Evolutionary conservation across 2,797 vertebrate species (phyloP), one percentile per base, ranked within the genome.

Genomic region (Sebastes cheni): DNA sequence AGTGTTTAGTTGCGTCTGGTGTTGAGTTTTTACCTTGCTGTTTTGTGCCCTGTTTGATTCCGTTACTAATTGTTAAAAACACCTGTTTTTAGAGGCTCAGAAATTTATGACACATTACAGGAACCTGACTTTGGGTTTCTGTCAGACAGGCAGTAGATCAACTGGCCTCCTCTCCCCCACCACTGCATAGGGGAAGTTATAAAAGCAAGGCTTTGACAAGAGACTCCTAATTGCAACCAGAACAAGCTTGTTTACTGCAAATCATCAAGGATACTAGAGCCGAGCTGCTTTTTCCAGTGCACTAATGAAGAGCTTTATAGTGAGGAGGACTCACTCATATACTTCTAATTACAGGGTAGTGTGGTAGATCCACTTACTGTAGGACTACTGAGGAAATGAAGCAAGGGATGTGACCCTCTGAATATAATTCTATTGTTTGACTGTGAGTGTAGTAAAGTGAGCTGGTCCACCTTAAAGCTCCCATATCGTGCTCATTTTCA

Each of bases 191-290:
- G 46, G 82, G 81, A 90, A 90, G 89, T 84, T 86, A 82, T 89
- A 87, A 92, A 93, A 90, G 67, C 68, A 30, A 52, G 69, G 56
- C 80, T 86, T 82, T 80, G 66, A 92, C 80, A 85, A 75, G 79
- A 90, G 74, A 58, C 71, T 76, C 81, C 30, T 91, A 87, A 91
- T 92, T 93, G 75, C 72, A 89, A 90, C 83, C 90, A 94, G 88
- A 90, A 81, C 76, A 67, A 73, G 74, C 64, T 79, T 90, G 81
- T 93, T 94, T 93, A 89, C 85, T 76, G 64, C 68, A 67, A 70
- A 70, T 72, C 74, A 67, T 84, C 60, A 77, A 86, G 82, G 81
- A 89, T 86, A 90, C 75, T 79, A 80, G 32, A 86, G 76, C 34
- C 23, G 22, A 64, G 16, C 20, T 72, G 29, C 39, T 75, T 72